phyloP scores from a whole-genome alignment of 2,113 vertebrate genomes.

The Bufo gargarizans region DNA sequence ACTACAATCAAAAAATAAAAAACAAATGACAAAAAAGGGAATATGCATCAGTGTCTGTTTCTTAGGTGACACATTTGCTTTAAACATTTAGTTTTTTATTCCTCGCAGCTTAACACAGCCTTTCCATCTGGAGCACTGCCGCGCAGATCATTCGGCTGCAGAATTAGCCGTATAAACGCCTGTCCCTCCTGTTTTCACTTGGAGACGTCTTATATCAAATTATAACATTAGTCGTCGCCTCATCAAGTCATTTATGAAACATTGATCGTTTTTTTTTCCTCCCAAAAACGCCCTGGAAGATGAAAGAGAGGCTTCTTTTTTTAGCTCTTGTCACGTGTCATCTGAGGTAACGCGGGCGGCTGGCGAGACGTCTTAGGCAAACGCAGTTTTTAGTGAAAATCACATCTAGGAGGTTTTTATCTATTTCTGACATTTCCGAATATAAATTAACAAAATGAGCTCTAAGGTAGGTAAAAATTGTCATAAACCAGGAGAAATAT shows the following conservation, averaged over 20 bases:
- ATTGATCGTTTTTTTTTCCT: not conserved
- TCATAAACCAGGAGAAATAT: too few relatives aligned
- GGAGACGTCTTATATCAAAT: not conserved
- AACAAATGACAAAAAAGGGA: too few relatives aligned
- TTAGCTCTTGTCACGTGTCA: conserved; percentile 40
- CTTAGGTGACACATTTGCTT: not conserved
- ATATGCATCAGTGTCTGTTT: too few relatives aligned
- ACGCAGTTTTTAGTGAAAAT: not conserved
- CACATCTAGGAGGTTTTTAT: too few relatives aligned
- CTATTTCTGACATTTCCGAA: not conserved
- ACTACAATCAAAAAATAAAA: too few relatives aligned
- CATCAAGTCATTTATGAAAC: conserved; percentile 29
- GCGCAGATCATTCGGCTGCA: not conserved
- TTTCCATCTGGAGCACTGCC: not conserved
- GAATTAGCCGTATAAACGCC: not conserved
- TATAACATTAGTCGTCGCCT: conserved; percentile 8
- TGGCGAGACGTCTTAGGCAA: conserved; percentile 1
- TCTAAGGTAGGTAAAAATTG: not conserved
- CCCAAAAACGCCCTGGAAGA: conserved; percentile 5
- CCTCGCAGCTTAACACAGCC: not conserved
- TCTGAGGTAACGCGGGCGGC: conserved; percentile 21
- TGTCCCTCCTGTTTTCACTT: not conserved
- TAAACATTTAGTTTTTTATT: not conserved
- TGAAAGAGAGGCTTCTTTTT: conserved; percentile 18
- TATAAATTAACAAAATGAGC: not conserved